A percentile compares a stretch with the other conserved stretches of the same genome.
phyloP scores from a whole-genome alignment of 2,113 vertebrate species.

The Ibidorhyncha struthersii region DNA sequence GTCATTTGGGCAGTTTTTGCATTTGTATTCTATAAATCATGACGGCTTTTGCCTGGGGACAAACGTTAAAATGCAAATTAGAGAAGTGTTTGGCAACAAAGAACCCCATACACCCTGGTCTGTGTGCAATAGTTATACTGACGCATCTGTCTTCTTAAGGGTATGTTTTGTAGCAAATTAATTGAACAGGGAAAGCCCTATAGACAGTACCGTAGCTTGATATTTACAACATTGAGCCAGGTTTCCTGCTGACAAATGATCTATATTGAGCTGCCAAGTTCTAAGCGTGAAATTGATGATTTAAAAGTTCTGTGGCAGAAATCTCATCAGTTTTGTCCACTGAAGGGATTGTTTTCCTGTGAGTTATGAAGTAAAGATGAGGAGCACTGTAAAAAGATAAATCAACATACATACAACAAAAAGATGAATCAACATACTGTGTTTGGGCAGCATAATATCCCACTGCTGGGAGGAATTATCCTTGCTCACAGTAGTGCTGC shows the following conservation, averaged over 20 bases:
- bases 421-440: too few relatives aligned
- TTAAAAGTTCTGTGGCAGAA: neutral
- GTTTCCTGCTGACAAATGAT: neutral
- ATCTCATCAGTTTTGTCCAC: neutral
- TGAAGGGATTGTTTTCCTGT: neutral
- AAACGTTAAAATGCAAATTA: neutral
- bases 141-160: fast-evolving
- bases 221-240: neutral
- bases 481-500: too few relatives aligned
- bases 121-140: fast-evolving
- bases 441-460: neutral
- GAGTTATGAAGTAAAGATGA: neutral
- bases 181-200: neutral
- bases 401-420: neutral
- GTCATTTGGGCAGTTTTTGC: neutral
- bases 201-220: fast-evolving
- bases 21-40: neutral
- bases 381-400: neutral
- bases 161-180: neutral
- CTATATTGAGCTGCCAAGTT: neutral
- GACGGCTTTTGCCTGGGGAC: neutral
- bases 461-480: neutral
- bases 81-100: neutral
- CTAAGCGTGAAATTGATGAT: neutral
- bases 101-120: too few relatives aligned